These are phyloP conservation scores for Dendropsophus ebraccatus DNA, from an alignment of 2,113 vertebrate species.

Conservation along the genomic window DNA sequence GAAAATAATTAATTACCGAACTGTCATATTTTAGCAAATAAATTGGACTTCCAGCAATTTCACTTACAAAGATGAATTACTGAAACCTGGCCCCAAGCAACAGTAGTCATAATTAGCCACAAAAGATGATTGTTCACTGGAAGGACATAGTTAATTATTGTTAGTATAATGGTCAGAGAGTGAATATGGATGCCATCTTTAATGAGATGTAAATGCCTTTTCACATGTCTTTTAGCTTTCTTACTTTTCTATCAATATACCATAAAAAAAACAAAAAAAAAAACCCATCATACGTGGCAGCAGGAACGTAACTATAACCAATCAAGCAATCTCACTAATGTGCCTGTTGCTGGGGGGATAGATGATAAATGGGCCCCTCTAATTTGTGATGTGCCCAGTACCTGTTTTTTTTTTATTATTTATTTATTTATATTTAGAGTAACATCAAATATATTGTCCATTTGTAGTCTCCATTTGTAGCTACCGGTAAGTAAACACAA, in stretches of 20 bases:
- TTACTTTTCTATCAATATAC: not conserved
- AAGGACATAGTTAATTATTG: slow-evolving; percentile 42
- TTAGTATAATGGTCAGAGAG: not conserved
- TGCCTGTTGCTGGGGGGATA: no score
- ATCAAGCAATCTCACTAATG: not conserved
- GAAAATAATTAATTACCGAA: slow-evolving; percentile 41
- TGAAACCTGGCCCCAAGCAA: slow-evolving; percentile 26
- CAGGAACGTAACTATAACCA: not conserved
- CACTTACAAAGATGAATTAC: slow-evolving; percentile 31
- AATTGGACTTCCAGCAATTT: slow-evolving; percentile 33
- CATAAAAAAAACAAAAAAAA: not conserved
- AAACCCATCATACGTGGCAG: not conserved
- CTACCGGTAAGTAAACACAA: no score
- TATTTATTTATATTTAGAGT: no score
- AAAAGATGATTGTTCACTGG: not conserved
- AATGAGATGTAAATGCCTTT: not conserved
- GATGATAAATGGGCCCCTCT: no score
- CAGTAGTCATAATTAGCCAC: slow-evolving; percentile 46
- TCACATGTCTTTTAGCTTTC: not conserved
- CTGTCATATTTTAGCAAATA: slow-evolving; percentile 43
- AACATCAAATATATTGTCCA: no score
- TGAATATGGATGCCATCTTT: not conserved
- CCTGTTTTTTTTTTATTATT: no score
- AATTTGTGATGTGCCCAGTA: not conserved
- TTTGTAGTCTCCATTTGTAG: no score